Evolutionary conservation across 2,888 invertebrate genomes (phyloP), one percentile per base, ranked within the genome.

Genomic region (Strigamia crassipes): DNA sequence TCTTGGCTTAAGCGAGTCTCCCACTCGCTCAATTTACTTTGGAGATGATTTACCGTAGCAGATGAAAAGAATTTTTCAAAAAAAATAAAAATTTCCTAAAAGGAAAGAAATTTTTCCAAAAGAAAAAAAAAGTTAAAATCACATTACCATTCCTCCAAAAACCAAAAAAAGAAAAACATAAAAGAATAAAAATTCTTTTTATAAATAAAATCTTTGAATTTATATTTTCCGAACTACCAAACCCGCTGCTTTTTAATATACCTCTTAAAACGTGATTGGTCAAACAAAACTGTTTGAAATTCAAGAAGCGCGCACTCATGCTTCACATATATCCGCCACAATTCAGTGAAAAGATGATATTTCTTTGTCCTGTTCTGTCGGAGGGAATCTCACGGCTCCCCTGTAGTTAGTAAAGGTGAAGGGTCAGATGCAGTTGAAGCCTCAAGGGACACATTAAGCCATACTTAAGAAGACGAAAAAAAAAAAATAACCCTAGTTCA

Each of bases 391-490:
- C 73, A 31, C 13, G 73, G 73, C 73, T 27, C 73, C 73, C 73
- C 73, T 73, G 73, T 27, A 73, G 73, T 73, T 73, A 73, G 27
- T 5, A 15, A 31, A 73, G 73, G 73, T 73, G 73, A 73, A 73
- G 73, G 73, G 73, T 73, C 73, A 73, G 73, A 27, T 31, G 27
- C 27, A 73, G 73, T 27, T 73, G 73, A 73, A 31, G 73, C 73
- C 73, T 73, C 61, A n/a, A 73, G 73, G 73, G 73, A 73, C 73
- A 73, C 73, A 73, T 73, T 73, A 73, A 73, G 73, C 73, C 73
- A 73, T 73, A 73, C 73, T 73, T 73, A 73, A 73, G 51, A 51
- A 51, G 18, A 31, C n/a, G n/a, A n/a, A n/a, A n/a, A 27, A 73
- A 73, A 73, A 73, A 73, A 73, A 73, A 73, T 56, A 56, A 56